These are phyloP conservation scores for Zenarchopterus dispar DNA, from an alignment of 2,797 vertebrate species.

Conservation along the genomic window DNA sequence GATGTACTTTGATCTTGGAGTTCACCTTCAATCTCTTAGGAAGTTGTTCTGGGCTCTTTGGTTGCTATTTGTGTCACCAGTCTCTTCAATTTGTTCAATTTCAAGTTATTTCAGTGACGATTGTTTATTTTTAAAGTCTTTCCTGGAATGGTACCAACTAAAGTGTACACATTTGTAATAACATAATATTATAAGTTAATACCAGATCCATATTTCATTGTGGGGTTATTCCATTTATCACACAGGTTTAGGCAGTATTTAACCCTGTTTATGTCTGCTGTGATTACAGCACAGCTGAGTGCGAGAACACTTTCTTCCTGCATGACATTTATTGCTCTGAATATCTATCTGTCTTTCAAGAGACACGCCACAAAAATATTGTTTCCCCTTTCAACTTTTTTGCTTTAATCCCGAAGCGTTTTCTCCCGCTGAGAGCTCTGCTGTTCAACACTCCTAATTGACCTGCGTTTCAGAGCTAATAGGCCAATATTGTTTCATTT, in stretches of 20 bases:
- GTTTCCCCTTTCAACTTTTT: slow-evolving; percentile 25
- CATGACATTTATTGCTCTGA: slow-evolving; percentile 38
- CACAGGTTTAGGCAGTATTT: slow-evolving; percentile 30
- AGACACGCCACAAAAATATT: slow-evolving; percentile 18
- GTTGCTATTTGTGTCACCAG: too few relatives aligned
- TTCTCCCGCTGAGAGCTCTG: slow-evolving; percentile 58
- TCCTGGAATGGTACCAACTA: too few relatives aligned
- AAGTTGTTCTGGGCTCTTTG: too few relatives aligned
- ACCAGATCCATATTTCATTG: slow-evolving; percentile 22
- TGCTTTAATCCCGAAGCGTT: slow-evolving; percentile 60
- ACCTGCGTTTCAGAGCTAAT: slow-evolving; percentile 66
- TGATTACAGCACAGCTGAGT: slow-evolving; percentile 37
- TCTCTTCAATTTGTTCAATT: too few relatives aligned
- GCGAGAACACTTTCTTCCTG: slow-evolving; percentile 32
- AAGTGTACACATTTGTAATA: not conserved
- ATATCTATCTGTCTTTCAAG: slow-evolving; percentile 50
- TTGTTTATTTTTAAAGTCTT: too few relatives aligned
- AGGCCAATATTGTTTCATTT: slow-evolving; percentile 54
- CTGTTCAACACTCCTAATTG: slow-evolving; percentile 60
- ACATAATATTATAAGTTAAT: slow-evolving; percentile 17
- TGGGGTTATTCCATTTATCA: slow-evolving; percentile 14
- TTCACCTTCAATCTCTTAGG: too few relatives aligned
- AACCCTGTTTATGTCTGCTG: slow-evolving; percentile 53
- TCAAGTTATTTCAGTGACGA: too few relatives aligned
- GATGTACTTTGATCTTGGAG: too few relatives aligned